A percentile compares a stretch with the other conserved stretches of the same genome.
Conservation (phyloP, 2,888 invertebrate genomes). For the Macroteleia sp. region DNA sequence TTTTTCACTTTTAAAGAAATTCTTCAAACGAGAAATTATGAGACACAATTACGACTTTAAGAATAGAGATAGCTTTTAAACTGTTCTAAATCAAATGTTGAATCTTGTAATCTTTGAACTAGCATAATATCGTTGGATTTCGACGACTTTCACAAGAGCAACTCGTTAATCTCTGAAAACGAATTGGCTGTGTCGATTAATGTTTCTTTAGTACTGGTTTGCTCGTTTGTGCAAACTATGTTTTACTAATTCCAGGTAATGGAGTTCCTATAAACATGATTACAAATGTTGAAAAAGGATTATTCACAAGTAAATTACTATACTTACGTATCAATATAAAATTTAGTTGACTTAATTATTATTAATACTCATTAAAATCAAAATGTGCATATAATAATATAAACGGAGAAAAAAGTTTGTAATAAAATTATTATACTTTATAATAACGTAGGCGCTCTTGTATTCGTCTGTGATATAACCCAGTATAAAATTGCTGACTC, state of each 20-base stretch:
- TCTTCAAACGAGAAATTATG: not conserved
- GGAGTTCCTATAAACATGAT: constrained; percentile 24
- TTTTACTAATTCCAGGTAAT: constrained; percentile 37
- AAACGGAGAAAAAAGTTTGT: too few relatives aligned
- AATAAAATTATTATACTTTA: too few relatives aligned
- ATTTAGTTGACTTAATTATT: too few relatives aligned
- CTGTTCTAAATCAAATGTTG: constrained; percentile 42
- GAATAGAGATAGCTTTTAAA: constrained; percentile 11
- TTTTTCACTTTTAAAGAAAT: too few relatives aligned
- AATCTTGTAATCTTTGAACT: constrained; percentile 28
- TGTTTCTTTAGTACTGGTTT: constrained; percentile 17
- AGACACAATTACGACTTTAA: constrained; percentile 1
- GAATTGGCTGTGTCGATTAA: constrained; percentile 37
- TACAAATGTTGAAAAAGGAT: constrained; percentile 28
- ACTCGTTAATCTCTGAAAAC: constrained; percentile 42
- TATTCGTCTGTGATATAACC: too few relatives aligned
- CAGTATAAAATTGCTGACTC: too few relatives aligned
- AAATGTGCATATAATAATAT: too few relatives aligned
- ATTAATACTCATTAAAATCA: too few relatives aligned
- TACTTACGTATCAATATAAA: too few relatives aligned
- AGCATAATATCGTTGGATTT: constrained; percentile 23
- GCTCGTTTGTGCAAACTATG: constrained; percentile 38
- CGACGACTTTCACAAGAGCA: constrained; percentile 41
- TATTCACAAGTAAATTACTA: too few relatives aligned
- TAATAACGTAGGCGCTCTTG: too few relatives aligned